These are phyloP conservation scores for Dascillus cervinus DNA, from an alignment of 2,888 invertebrate species.

Conservation along the genomic window DNA sequence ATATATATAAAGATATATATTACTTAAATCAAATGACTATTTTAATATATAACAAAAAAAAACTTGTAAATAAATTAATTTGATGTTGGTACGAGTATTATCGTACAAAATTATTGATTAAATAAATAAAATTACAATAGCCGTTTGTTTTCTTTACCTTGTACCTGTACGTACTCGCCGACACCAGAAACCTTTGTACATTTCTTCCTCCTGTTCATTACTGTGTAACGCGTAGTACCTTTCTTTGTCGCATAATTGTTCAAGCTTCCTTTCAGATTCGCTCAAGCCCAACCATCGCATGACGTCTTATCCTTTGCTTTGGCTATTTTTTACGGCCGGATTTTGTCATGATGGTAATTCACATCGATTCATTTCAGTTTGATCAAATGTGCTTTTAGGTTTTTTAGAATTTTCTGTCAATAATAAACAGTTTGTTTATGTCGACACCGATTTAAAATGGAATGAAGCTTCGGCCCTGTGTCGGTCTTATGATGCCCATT, in stretches of 20 bases:
- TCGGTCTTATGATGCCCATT: not conserved
- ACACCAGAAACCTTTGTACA: slow-evolving; percentile 96
- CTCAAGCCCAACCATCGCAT: slow-evolving; percentile 42
- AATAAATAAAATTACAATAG: too few relatives aligned
- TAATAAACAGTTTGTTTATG: slow-evolving; percentile 2
- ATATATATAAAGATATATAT: too few relatives aligned
- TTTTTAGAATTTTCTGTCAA: slow-evolving; percentile 3
- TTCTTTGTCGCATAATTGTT: slow-evolving; percentile 92
- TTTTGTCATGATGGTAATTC: too few relatives aligned
- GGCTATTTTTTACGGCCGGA: too few relatives aligned
- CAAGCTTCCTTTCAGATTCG: slow-evolving; percentile 49
- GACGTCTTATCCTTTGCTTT: slow-evolving; percentile 59
- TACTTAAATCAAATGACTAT: slow-evolving; percentile 39
- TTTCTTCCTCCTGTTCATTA: slow-evolving; percentile 80
- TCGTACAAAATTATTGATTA: slow-evolving; percentile 39
- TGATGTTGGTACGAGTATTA: slow-evolving; percentile 41
- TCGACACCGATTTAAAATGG: slow-evolving; percentile 2
- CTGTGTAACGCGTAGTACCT: slow-evolving; percentile 82
- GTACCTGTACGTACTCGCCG: too few relatives aligned
- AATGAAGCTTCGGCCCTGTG: slow-evolving; percentile 4
- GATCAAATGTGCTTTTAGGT: too few relatives aligned
- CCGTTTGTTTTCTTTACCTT: too few relatives aligned
- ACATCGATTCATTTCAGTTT: too few relatives aligned
- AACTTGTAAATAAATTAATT: slow-evolving; percentile 31
- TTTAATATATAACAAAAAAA: slow-evolving; percentile 42